phyloP scores from a whole-genome alignment of 2,888 invertebrate genomes.

The Eumacrocentrus americanus region DNA sequence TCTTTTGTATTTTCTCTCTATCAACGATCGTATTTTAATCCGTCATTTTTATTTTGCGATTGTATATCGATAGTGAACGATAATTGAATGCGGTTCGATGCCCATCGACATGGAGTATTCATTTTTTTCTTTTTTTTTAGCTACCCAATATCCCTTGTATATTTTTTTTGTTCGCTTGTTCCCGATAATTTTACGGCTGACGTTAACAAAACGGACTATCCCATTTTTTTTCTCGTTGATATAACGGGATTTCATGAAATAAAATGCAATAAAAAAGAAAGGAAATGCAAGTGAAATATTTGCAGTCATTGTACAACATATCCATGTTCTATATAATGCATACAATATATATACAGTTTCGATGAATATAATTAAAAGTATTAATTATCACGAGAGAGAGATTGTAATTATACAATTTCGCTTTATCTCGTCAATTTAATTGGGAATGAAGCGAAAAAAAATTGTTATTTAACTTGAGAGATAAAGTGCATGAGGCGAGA shows the following conservation, averaged over 20 bases:
- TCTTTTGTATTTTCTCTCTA: background rate
- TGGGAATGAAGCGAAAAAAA: background rate
- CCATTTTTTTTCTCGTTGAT: background rate
- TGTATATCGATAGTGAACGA: constrained; percentile 18
- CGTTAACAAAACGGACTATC: constrained; percentile 9
- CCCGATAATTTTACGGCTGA: constrained; percentile 5
- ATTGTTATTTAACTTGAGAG: background rate
- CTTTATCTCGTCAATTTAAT: background rate
- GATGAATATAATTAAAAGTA: no score
- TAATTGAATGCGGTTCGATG: constrained; percentile 29
- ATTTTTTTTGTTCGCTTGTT: background rate
- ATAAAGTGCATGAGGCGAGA: background rate
- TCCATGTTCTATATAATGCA: no score
- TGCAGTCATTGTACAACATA: background rate
- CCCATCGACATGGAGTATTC: constrained; percentile 1
- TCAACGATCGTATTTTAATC: background rate
- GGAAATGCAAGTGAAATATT: background rate
- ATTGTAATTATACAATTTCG: no score
- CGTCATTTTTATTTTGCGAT: background rate
- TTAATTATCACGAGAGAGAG: no score
- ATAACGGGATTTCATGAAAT: background rate
- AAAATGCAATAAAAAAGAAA: background rate
- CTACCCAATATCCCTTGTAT: background rate
- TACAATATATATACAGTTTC: no score
- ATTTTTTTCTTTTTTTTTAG: background rate